phyloP scores from a whole-genome alignment of 2,888 invertebrate species.

The Axea sp. region DNA sequence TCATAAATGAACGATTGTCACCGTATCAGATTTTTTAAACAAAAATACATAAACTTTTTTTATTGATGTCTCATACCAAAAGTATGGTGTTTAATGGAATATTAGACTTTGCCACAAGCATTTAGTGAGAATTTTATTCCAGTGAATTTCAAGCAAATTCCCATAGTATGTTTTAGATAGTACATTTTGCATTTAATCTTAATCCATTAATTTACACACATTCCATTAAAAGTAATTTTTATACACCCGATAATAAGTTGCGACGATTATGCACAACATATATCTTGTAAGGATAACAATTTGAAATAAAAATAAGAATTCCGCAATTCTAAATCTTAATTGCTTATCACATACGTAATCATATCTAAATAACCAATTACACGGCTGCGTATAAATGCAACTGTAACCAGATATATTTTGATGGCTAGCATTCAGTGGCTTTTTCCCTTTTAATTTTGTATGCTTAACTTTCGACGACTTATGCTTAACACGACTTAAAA shows the following conservation, averaged over 20 bases:
- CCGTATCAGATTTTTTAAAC: too few relatives aligned
- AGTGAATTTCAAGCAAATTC: too few relatives aligned
- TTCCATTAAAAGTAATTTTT: constrained; percentile 29
- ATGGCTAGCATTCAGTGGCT: too few relatives aligned
- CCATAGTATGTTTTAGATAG: constrained; percentile 28
- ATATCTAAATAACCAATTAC: constrained; percentile 54
- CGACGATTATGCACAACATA: constrained; percentile 19
- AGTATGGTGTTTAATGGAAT: neutral
- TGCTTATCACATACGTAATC: constrained; percentile 50
- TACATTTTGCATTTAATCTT: constrained; percentile 44
- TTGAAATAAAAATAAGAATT: constrained; percentile 26
- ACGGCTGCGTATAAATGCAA: constrained; percentile 30
- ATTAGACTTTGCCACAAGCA: neutral
- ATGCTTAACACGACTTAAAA: too few relatives aligned
- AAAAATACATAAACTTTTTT: too few relatives aligned
- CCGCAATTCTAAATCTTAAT: constrained; percentile 50
- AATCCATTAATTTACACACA: constrained; percentile 54
- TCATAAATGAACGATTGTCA: too few relatives aligned
- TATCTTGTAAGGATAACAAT: constrained; percentile 48
- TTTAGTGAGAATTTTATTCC: constrained; percentile 10
- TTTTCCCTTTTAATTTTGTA: too few relatives aligned
- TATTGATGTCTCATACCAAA: too few relatives aligned
- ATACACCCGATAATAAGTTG: constrained; percentile 19
- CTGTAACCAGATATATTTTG: too few relatives aligned
- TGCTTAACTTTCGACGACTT: too few relatives aligned